phyloP scores from a whole-genome alignment of 2,888 invertebrate genomes.

The Tetragonisca angustula region DNA sequence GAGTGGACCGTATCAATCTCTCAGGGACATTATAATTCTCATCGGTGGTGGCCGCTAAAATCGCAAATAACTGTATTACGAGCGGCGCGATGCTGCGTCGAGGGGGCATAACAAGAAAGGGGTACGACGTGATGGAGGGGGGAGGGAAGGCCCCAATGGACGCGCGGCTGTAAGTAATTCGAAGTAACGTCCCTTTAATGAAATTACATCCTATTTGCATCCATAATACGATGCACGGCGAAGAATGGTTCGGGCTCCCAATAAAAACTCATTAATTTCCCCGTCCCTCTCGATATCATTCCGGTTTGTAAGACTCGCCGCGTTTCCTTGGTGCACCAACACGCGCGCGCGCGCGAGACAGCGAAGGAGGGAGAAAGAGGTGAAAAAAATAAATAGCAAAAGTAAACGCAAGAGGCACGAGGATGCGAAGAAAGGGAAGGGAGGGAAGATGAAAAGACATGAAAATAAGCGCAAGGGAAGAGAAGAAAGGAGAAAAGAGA shows the following conservation, averaged over 20 bases:
- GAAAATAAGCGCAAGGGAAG: too few relatives aligned
- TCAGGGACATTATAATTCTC: slow-evolving; percentile 1
- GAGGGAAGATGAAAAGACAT: neutral
- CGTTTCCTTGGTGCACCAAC: neutral
- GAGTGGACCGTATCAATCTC: slow-evolving; percentile 3
- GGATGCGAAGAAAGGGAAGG: neutral
- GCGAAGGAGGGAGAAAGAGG: neutral
- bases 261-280: slow-evolving; percentile 61
- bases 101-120: neutral
- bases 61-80: slow-evolving; percentile 43
- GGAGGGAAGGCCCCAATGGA: neutral
- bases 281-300: slow-evolving; percentile 55
- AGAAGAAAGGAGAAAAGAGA: neutral
- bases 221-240: slow-evolving; percentile 42
- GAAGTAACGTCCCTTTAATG: slow-evolving; percentile 59
- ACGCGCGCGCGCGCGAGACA: neutral
- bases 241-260: slow-evolving; percentile 34
- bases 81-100: neutral
- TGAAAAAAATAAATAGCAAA: neutral
- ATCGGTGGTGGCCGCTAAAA: slow-evolving; percentile 4
- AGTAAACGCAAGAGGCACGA: neutral
- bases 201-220: slow-evolving; percentile 63
- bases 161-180: slow-evolving; percentile 44
- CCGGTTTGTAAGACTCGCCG: slow-evolving; percentile 31
- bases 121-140: too few relatives aligned